These are phyloP conservation scores for Poeciliopsis infans DNA, from an alignment of 2,797 vertebrate genomes.

Conservation along the genomic window DNA sequence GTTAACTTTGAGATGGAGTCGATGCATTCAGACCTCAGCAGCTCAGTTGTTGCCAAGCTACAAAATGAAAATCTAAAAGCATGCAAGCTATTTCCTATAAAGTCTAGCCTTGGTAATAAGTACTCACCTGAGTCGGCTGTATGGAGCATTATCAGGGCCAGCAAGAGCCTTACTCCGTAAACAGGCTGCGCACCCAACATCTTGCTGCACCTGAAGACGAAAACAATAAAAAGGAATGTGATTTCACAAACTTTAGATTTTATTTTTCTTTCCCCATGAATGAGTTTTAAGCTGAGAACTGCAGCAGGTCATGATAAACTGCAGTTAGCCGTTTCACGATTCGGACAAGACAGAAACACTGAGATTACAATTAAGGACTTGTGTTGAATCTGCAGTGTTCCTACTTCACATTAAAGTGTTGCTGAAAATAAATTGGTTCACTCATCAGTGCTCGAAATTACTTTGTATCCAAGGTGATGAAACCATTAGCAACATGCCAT, in stretches of 20 bases:
- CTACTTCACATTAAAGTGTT: slow-evolving; percentile 21
- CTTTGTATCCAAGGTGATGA: slow-evolving; percentile 2
- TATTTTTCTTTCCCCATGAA: background rate
- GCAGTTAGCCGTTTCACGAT: slow-evolving; percentile 28
- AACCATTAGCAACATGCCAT: slow-evolving; percentile 23
- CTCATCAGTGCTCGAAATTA: slow-evolving; percentile 21
- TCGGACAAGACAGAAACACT: slow-evolving; percentile 11
- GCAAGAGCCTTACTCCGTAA: slow-evolving; percentile 72
- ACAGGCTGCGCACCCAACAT: slow-evolving; percentile 66
- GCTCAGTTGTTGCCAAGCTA: background rate
- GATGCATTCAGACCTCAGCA: background rate
- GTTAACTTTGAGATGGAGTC: background rate
- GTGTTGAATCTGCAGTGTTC: slow-evolving; percentile 5
- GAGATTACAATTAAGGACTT: slow-evolving; percentile 22
- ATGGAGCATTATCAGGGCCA: slow-evolving; percentile 77
- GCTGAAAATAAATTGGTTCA: slow-evolving; percentile 10
- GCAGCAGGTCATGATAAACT: slow-evolving; percentile 32
- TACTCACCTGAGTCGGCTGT: slow-evolving; percentile 76
- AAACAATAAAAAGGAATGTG: slow-evolving; percentile 27
- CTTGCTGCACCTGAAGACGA: slow-evolving; percentile 74
- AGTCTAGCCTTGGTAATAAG: slow-evolving; percentile 25
- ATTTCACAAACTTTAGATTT: slow-evolving; percentile 35
- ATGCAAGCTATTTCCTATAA: background rate
- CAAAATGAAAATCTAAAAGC: background rate
- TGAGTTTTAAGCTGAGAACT: slow-evolving; percentile 5